phyloP scores from a whole-genome alignment of 2,797 vertebrate genomes.

The Hoplostethus atlanticus region DNA sequence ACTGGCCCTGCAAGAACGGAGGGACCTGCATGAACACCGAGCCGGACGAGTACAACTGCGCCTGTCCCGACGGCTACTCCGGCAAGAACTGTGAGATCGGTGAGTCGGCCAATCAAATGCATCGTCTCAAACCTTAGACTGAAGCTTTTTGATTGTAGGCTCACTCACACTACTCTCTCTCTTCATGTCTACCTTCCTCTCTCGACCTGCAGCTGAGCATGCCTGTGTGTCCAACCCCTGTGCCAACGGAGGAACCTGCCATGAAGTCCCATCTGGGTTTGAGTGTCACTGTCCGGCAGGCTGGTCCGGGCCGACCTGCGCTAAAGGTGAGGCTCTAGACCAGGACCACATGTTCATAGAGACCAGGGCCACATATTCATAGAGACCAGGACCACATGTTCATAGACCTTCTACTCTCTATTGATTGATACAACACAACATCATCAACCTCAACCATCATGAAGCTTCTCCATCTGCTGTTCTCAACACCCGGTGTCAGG shows the following conservation, averaged over 20 bases:
- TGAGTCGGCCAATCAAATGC: conserved; percentile 60
- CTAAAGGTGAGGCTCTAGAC: conserved; percentile 84
- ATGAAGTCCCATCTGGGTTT: conserved; percentile 91
- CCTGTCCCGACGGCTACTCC: conserved; percentile 92
- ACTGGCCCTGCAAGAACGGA: conserved; percentile 92
- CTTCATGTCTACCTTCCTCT: not conserved
- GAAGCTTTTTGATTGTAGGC: not conserved
- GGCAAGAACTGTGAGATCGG: conserved; percentile 96
- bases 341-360: too few relatives aligned
- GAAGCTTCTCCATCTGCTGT: too few relatives aligned
- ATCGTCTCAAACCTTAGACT: not conserved
- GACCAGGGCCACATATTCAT: too few relatives aligned
- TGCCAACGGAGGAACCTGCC: conserved; percentile 93
- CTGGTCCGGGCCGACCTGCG: conserved; percentile 95
- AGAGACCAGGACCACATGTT: too few relatives aligned
- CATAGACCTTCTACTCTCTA: too few relatives aligned
- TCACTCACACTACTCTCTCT: too few relatives aligned
- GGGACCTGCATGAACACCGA: conserved; percentile 96
- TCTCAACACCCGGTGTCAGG: too few relatives aligned
- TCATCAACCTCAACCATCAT: too few relatives aligned
- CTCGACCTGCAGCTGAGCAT: conserved; percentile 87
- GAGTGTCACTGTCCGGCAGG: conserved; percentile 94
- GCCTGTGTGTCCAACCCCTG: conserved; percentile 96
- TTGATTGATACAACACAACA: too few relatives aligned
- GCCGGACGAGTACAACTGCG: conserved; percentile 93